Conservation (phyloP, 2,113 vertebrate species). For the Calidris pygmaea region DNA sequence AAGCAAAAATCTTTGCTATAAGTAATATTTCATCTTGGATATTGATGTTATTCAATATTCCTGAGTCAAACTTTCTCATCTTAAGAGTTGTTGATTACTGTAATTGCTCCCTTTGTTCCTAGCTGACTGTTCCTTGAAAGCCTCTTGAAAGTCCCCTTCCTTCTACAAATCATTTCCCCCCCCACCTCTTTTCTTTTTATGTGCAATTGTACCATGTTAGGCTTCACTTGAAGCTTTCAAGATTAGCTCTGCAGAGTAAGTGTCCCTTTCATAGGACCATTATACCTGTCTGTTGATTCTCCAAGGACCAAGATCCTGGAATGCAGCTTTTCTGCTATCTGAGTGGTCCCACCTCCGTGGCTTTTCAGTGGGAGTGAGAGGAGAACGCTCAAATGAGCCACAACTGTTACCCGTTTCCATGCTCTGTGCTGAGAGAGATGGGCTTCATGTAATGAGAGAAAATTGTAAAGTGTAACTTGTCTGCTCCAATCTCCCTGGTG, state of each 20-base stretch:
- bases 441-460: background rate
- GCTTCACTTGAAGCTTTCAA: background rate
- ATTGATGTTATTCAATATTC: background rate
- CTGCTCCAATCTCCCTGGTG: background rate
- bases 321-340: background rate
- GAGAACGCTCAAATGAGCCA: background rate
- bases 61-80: background rate
- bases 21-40: background rate
- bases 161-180: background rate
- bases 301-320: background rate
- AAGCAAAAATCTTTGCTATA: background rate
- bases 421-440: background rate
- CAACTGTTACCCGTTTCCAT: background rate
- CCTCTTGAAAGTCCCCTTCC: background rate
- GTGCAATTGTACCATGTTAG: background rate
- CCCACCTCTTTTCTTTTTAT: background rate
- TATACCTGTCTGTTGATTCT: background rate
- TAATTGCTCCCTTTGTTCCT: background rate
- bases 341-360: background rate
- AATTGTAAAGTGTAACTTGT: background rate
- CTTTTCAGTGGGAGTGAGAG: background rate
- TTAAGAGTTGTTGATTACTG: background rate
- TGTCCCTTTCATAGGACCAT: rapidly evolving
- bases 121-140: background rate
- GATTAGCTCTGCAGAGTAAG: background rate